Base-by-base conservation (phyloP, 2,797 vertebrate genomes). In the Amniataba percoides region DNA sequence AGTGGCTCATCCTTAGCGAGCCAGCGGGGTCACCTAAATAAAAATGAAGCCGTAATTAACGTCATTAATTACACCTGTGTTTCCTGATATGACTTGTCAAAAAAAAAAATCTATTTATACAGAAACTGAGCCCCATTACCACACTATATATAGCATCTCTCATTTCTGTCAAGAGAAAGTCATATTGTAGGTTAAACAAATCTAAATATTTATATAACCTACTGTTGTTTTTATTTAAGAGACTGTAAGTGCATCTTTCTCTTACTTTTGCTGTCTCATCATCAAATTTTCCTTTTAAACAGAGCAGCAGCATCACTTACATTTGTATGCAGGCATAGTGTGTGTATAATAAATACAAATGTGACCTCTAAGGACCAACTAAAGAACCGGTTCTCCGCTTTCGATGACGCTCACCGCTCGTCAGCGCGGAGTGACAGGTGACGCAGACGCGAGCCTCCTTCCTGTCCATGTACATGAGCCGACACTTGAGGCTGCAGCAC, bases 381-480 rank as follows among this genome's bases (percentile, higher is more conserved):
- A 39, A 31, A 27, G 25, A 66, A 46, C 16, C 0, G 39, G 12
- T 34, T 43, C 16, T 64, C 2, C 49, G 7, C 21, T 42, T 79
- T 25, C 14, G 40, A 1, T 3, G 63, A 40, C 45, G 94, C 97
- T 97, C 92, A 99, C 98, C 97, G 68, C 93, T 97, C 71, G 95
- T 97, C 39, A 99, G 95, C 11, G 97, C 95, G 42, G 96, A 96
- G 85, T 99, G 97, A 91, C 98, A 99, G 92, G 97, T 98, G 61
- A 99, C 94, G 89, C 98, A 99, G 52, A 99, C 98, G 25, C 98
- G 94, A 9, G 97, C 98, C 88, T 99, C 98, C 86, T 99, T 99
- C 79, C 95, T 94, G 87, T 99, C 98, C 98, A 99, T 98, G 92
- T 99, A 98, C 53, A 94, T 81, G 70, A 99, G 94, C 74, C 96